A percentile compares a stretch with the other conserved stretches of the same genome.
phyloP scores from a whole-genome alignment of 2,888 invertebrate genomes.

The Torymus aiolomorphi region DNA sequence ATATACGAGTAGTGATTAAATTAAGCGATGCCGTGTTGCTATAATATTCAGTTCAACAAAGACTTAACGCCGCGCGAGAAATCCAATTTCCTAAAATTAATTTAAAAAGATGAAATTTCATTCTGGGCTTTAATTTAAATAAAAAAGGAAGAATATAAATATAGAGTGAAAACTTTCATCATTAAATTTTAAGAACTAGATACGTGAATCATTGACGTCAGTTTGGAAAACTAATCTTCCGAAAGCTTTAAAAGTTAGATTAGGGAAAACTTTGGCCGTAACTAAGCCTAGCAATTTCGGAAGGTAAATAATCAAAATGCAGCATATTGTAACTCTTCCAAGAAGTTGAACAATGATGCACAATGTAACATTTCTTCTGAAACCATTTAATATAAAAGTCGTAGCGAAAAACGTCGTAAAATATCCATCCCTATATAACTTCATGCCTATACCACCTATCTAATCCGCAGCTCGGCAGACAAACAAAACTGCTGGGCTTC shows the following conservation, averaged over 20 bases:
- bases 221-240: neutral
- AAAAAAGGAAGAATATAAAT: neutral
- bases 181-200: neutral
- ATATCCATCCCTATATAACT: too few relatives aligned
- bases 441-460: too few relatives aligned
- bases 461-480: neutral
- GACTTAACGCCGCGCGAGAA: too few relatives aligned
- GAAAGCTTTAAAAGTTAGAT: neutral
- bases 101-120: neutral
- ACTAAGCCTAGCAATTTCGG: neutral
- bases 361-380: too few relatives aligned
- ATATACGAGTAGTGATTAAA: slow-evolving; percentile 13
- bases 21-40: slow-evolving; percentile 1
- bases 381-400: too few relatives aligned
- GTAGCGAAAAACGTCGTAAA: too few relatives aligned
- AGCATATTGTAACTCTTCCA: too few relatives aligned
- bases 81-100: too few relatives aligned
- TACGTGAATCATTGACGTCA: neutral
- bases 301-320: too few relatives aligned
- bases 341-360: too few relatives aligned
- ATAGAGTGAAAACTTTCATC: neutral
- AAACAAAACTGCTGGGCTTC: neutral
- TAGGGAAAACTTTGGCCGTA: neutral
- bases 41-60: slow-evolving; percentile 11
- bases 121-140: neutral